A percentile compares a stretch with the other conserved stretches of the same genome.
phyloP scores from a whole-genome alignment of 2,797 vertebrate species.

The Sphenodon punctatus region DNA sequence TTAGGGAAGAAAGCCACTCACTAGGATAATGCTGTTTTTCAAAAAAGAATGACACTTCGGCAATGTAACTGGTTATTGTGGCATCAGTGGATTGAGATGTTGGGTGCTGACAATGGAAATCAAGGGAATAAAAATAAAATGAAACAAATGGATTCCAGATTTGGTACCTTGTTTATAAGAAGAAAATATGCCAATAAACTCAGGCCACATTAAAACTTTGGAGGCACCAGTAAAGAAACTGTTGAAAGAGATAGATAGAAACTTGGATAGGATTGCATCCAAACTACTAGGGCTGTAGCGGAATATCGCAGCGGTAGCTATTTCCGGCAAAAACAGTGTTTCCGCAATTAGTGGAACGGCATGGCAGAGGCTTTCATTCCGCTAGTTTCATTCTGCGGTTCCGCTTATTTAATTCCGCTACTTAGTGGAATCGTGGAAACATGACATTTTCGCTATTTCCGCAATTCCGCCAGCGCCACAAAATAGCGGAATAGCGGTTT shows the following conservation, averaged over 20 bases:
- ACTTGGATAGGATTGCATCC: not conserved
- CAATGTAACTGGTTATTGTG: not conserved
- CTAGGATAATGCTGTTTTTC: not conserved
- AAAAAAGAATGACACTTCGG: not conserved
- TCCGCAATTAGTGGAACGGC: no score
- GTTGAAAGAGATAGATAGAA: not conserved
- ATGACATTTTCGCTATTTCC: no score
- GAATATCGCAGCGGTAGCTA: no score
- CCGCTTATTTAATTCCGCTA: no score
- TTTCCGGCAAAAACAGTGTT: no score
- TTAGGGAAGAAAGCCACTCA: not conserved
- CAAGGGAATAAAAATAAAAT: not conserved
- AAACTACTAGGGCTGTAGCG: not conserved
- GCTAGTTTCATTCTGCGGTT: no score
- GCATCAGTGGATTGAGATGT: not conserved
- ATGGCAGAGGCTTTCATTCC: no score
- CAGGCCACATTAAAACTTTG: not conserved
- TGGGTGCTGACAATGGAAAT: not conserved
- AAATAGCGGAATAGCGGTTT: no score
- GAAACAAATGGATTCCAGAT: fast-evolving
- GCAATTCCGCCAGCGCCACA: no score
- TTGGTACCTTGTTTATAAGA: not conserved
- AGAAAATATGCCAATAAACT: not conserved
- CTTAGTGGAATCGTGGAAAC: no score
- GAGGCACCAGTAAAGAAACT: not conserved